A percentile compares a stretch with the other conserved stretches of the same genome.
These are phyloP conservation scores for Thomomys bottae DNA, from an alignment of 2,113 vertebrate genomes.

Conservation along the genomic window DNA sequence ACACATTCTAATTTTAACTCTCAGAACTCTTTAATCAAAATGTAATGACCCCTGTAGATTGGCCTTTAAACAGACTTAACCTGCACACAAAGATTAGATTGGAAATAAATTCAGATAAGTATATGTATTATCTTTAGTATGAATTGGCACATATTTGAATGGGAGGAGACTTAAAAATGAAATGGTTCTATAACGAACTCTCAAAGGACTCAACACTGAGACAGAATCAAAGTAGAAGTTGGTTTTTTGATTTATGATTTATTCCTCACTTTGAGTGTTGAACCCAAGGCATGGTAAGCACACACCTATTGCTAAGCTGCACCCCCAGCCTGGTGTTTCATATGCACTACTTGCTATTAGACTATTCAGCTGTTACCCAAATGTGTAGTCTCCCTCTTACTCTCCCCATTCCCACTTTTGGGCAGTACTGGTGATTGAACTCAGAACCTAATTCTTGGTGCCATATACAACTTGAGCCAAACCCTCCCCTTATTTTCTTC, in stretches of 20 bases:
- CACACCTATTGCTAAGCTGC: not conserved
- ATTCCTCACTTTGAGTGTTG: not conserved
- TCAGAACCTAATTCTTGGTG: no score
- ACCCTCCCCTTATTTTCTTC: not conserved
- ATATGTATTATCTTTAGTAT: constrained; percentile 20
- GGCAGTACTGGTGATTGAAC: no score
- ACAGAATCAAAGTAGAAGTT: constrained; percentile 10
- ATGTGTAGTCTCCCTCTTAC: not conserved
- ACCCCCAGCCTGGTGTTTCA: not conserved
- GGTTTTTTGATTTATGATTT: not conserved
- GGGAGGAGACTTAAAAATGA: not conserved
- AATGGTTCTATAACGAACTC: not conserved
- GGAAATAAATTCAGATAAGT: constrained; percentile 46
- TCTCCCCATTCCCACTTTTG: no score
- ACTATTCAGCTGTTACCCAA: not conserved
- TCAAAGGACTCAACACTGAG: constrained; percentile 17
- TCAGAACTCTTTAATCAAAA: constrained; percentile 40
- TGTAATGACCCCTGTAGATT: not conserved
- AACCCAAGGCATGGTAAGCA: not conserved
- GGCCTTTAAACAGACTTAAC: constrained; percentile 41
- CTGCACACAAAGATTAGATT: constrained; percentile 47
- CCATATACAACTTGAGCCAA: no score
- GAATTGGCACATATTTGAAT: constrained; percentile 39
- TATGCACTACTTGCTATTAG: not conserved
- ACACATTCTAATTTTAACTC: constrained; percentile 12